Evolutionary conservation across 2,888 invertebrate genomes (phyloP), one percentile per base, ranked within the genome.

Genomic region (Pantelozetes paolii): DNA sequence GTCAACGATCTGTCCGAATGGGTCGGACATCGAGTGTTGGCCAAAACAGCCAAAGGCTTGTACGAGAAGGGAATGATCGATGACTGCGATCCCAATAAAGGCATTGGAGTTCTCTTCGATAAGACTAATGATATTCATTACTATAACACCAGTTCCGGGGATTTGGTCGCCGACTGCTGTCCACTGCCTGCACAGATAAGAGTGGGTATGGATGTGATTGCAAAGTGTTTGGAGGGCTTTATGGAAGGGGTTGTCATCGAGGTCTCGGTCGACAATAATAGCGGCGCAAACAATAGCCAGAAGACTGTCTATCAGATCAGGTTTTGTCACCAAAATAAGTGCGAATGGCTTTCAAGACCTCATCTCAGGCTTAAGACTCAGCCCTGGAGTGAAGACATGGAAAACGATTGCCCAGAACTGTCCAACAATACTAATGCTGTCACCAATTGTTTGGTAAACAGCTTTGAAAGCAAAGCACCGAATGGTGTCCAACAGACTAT

Each of bases 371-470:
- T 98, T 32, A 85, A 96, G 78, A 88, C 90, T 81, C 94, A 96
- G 20, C 98, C 97, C 0, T 98, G 98, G 97, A 92, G 90, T 84
- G 98, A 97, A 80, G 97, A 98, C 83, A 83, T 97, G 75, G 92
- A 90, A 20, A 74, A 40, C n/a, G 64, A 67, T 6, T 3, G 36
- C 20, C 1, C 15, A 32, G 28, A 9, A 13, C 50, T 57, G 23
- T 28, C 54, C 9, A 5, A 42, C 40, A 40, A 28, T 32, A 28
- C 36, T 20, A 70, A 57, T 57, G 28, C 2, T 57, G 57, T 26
- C 28, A 26, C n/a, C n/a, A n/a, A n/a, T n/a, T n/a, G n/a, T n/a
- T n/a, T n/a, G n/a, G n/a, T n/a, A n/a, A n/a, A 57, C 28, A 57
- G 26, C 8, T 11, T 26, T 26, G 26, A 26, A 13, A n/a, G 18